Base-by-base conservation (phyloP, 2,797 vertebrate species). In the Sternarchorhynchus goeldii region DNA sequence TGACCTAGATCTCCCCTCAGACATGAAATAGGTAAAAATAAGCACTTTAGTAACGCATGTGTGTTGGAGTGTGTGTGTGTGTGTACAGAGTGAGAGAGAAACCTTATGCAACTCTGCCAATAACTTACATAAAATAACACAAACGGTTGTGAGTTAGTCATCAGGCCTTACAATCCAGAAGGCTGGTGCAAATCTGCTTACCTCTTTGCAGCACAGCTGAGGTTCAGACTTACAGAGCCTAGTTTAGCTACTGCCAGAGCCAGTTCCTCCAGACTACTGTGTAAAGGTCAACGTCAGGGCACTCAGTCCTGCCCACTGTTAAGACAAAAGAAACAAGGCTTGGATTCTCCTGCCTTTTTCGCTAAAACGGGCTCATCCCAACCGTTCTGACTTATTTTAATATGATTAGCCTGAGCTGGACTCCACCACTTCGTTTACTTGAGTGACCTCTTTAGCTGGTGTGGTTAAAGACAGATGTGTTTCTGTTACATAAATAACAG, bases 101-200 rank as follows among this genome's bases (percentile, higher is more conserved):
- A 34, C 69, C 80, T 86, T 85, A 83, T 62, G 75, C 81, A 85
- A 85, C 80, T 77, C 67, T 50, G 67, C 63, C 66, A 80, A 60
- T 68, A 84, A 79, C 81, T 84, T 82, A 82, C 70, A 79, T 85
- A 78, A 85, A 85, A 79, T 73, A 32, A 83, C 76, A 79, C 81
- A 76, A 79, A 81, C 78, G 60, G 68, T 73, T 79, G 73, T 82
- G 78, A 85, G 80, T 79, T 82, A 85, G 76, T 85, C 83, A 85
- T 85, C 84, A 64, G 32, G 58, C 71, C 80, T 83, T 82, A 62
- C 83, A 77, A 58, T 80, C 71, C 72, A 79, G 73, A 77, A 78
- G 76, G 70, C 20, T 81, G 14, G 77, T 77, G 77, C 78, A 60
- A 78, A 70, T 81, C 68, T 78, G 67, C 66, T 78, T 55, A 16